Conservation (phyloP, 2,888 invertebrate species). For the Diploptera punctata region DNA sequence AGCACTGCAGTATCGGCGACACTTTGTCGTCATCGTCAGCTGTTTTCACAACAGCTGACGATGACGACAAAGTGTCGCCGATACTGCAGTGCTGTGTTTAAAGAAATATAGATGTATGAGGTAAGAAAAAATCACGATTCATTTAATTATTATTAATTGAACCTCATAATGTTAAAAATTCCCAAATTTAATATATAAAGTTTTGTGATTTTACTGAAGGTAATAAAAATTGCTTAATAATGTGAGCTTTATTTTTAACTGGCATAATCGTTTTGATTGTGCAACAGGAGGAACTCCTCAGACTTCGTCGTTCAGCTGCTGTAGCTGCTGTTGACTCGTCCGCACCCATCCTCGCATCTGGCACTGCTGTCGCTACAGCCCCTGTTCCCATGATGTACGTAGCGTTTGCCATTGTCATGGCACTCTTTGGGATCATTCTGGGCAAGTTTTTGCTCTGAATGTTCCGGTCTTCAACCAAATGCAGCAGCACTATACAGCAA, state of each 20-base stretch:
- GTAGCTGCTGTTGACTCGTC: slow-evolving; percentile 55
- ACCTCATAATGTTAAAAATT: too few relatives aligned
- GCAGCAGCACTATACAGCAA: slow-evolving; percentile 32
- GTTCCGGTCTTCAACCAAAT: slow-evolving; percentile 40
- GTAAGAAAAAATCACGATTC: too few relatives aligned
- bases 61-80: too few relatives aligned
- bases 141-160: too few relatives aligned
- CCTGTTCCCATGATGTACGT: slow-evolving; percentile 68
- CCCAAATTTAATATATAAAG: too few relatives aligned
- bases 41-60: too few relatives aligned
- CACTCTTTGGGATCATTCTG: slow-evolving; percentile 75
- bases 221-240: too few relatives aligned
- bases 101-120: too few relatives aligned
- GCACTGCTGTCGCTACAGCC: slow-evolving; percentile 62
- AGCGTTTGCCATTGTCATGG: slow-evolving; percentile 70
- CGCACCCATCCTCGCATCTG: slow-evolving; percentile 63
- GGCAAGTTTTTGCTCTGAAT: slow-evolving; percentile 85
- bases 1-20: too few relatives aligned
- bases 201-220: too few relatives aligned
- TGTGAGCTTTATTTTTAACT: not conserved
- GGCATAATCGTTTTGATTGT: not conserved
- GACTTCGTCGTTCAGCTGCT: slow-evolving; percentile 54
- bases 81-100: too few relatives aligned
- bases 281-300: slow-evolving; percentile 46
- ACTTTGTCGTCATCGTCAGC: too few relatives aligned